Percentiles rank a stretch among this genome's conserved stretches.
Conservation (phyloP, 2,888 invertebrate species). For the Lasius fuliginosus region DNA sequence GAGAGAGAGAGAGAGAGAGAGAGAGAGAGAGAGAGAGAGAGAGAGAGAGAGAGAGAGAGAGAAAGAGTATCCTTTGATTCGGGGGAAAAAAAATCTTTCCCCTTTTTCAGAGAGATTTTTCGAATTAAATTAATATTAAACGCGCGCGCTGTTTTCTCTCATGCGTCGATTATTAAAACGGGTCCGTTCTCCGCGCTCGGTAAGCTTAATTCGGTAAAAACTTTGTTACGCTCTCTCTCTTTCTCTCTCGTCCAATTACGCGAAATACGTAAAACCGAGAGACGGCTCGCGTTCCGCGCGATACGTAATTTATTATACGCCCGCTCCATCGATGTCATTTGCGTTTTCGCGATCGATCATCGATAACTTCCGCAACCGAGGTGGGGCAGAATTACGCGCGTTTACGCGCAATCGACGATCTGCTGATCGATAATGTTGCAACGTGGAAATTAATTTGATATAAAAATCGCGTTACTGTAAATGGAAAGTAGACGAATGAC, state of each 20-base stretch:
- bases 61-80: slow-evolving; percentile 35
- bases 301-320: slow-evolving; percentile 43
- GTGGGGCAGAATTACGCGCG: not conserved
- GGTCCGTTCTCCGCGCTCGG: not conserved
- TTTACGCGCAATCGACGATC: not conserved
- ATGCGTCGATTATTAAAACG: slow-evolving; percentile 17
- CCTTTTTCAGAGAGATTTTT: not conserved
- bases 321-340: slow-evolving; percentile 15
- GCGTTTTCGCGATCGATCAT: slow-evolving; percentile 41
- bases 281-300: slow-evolving; percentile 13
- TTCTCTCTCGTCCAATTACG: slow-evolving; percentile 22
- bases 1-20: not conserved
- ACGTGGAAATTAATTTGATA: slow-evolving; percentile 3
- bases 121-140: slow-evolving; percentile 24
- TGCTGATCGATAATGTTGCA: slow-evolving; percentile 22
- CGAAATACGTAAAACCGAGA: slow-evolving; percentile 36
- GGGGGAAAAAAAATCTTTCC: not conserved
- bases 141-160: not conserved
- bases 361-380: not conserved
- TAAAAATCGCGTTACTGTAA: not conserved
- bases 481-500: not conserved
- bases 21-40: too few relatives aligned
- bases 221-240: slow-evolving; percentile 20
- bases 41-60: too few relatives aligned
- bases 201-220: slow-evolving; percentile 30